Evolutionary conservation across 2,797 vertebrate genomes (phyloP).

Genomic region (Pseudomugil tenellus): DNA sequence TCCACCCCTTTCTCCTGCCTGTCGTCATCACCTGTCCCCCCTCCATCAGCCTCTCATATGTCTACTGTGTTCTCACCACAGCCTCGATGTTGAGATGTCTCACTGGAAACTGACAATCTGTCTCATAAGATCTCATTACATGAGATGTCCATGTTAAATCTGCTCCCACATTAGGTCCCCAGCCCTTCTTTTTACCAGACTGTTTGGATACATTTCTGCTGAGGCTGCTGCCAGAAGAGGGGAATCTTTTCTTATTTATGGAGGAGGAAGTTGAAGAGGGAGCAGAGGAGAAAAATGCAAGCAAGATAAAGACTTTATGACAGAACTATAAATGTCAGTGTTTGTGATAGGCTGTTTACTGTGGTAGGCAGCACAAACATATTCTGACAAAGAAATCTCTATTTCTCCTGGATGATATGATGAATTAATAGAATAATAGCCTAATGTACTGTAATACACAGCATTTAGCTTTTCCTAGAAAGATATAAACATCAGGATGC

Average conservation of each 20-base stretch:
- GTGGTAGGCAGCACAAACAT: constrained; percentile 20
- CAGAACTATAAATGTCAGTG: constrained; percentile 53
- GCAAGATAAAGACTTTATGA: constrained; percentile 50
- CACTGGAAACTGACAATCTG: constrained; percentile 68
- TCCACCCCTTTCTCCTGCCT: constrained; percentile 37
- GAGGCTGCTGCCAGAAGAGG: constrained; percentile 27
- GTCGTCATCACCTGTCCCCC: constrained; percentile 40
- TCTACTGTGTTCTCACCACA: constrained; percentile 27
- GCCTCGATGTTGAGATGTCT: constrained; percentile 49
- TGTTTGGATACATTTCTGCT: constrained; percentile 41
- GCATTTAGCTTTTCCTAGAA: constrained; percentile 48
- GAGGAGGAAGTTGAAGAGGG: constrained; percentile 48
- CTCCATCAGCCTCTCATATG: constrained; percentile 9
- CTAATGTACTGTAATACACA: constrained; percentile 33
- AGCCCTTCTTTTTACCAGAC: constrained; percentile 40
- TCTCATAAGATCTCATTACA: constrained; percentile 75
- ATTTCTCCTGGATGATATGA: constrained; percentile 79
- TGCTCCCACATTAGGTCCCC: constrained; percentile 51
- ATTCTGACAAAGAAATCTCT: constrained; percentile 36
- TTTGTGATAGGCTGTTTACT: constrained; percentile 33
- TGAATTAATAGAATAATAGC: constrained; percentile 87
- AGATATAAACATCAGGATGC: constrained; percentile 16
- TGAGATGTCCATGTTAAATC: constrained; percentile 71
- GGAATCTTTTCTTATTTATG: constrained; percentile 49
- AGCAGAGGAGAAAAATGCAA: constrained; percentile 28